A percentile compares a stretch with the other conserved stretches of the same genome.
Evolutionary conservation across 2,797 vertebrate species (phyloP).

Genomic region (Cetoscarus ocellatus): DNA sequence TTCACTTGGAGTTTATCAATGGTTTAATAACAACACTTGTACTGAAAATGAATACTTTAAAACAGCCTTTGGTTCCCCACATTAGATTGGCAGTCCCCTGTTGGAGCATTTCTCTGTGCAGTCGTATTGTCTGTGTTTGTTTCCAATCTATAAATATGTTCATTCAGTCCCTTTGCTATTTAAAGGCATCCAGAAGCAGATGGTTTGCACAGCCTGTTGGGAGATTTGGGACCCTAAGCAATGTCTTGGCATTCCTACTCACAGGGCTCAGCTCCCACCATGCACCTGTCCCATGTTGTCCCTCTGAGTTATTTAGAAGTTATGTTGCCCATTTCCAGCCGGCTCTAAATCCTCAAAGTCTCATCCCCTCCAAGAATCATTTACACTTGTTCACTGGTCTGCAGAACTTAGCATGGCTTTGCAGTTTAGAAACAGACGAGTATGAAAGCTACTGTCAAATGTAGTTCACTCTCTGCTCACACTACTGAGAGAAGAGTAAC

Average conservation of each 20-base stretch:
- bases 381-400: conserved; percentile 11
- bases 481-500: conserved; percentile 28
- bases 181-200: conserved; percentile 73
- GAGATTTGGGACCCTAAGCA: conserved; percentile 60
- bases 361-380: conserved; percentile 3
- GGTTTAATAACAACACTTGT: not conserved
- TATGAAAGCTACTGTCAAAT: conserved; percentile 13
- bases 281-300: conserved; percentile 65
- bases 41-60: not conserved
- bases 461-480: not conserved
- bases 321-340: conserved; percentile 36
- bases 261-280: conserved; percentile 59
- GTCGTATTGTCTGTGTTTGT: conserved; percentile 39
- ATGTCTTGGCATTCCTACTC: conserved; percentile 67
- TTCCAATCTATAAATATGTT: conserved; percentile 73
- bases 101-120: conserved; percentile 16
- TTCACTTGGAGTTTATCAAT: not conserved
- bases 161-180: conserved; percentile 56
- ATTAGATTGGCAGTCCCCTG: not conserved
- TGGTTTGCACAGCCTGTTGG: conserved; percentile 62
- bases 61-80: not conserved
- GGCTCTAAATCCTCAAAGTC: conserved; percentile 27
- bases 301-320: conserved; percentile 35
- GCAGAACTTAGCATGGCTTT: conserved; percentile 20
- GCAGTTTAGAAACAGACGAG: conserved; percentile 5